These are phyloP conservation scores for Scopus umbretta DNA, from an alignment of 2,113 vertebrate genomes.

Conservation along the genomic window DNA sequence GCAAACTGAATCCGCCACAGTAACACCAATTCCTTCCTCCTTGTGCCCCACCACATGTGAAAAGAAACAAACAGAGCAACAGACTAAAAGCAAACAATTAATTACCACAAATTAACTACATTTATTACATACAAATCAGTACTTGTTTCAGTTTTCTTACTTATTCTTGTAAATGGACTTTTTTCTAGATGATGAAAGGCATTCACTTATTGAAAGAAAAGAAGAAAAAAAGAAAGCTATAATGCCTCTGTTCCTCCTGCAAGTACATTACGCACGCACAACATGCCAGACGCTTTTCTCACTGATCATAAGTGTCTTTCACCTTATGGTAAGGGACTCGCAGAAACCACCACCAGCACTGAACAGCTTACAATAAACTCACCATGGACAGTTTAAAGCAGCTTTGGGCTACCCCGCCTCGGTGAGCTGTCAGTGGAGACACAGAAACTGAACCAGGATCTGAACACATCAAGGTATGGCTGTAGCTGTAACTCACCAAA, in stretches of 20 bases:
- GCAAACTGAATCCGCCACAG: background rate
- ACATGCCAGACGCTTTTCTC: rapidly evolving
- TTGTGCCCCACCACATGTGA: rapidly evolving
- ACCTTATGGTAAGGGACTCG: background rate
- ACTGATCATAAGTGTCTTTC: background rate
- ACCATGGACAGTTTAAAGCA: background rate
- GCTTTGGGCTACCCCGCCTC: background rate
- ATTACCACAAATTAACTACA: background rate
- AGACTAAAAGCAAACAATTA: background rate
- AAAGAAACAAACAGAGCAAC: background rate
- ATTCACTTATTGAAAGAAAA: background rate
- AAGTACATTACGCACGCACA: background rate
- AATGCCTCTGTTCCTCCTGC: background rate
- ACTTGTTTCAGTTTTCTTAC: background rate
- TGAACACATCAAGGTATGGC: background rate
- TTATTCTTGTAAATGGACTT: background rate
- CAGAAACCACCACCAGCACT: background rate
- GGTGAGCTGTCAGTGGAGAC: background rate
- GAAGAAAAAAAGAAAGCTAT: background rate
- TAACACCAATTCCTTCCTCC: background rate
- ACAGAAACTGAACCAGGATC: background rate
- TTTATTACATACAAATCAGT: background rate
- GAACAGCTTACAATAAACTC: background rate
- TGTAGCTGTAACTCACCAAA: background rate
- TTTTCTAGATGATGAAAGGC: background rate